Conservation (phyloP, 2,113 vertebrate species). For the Chascanopsetta lugubris region DNA sequence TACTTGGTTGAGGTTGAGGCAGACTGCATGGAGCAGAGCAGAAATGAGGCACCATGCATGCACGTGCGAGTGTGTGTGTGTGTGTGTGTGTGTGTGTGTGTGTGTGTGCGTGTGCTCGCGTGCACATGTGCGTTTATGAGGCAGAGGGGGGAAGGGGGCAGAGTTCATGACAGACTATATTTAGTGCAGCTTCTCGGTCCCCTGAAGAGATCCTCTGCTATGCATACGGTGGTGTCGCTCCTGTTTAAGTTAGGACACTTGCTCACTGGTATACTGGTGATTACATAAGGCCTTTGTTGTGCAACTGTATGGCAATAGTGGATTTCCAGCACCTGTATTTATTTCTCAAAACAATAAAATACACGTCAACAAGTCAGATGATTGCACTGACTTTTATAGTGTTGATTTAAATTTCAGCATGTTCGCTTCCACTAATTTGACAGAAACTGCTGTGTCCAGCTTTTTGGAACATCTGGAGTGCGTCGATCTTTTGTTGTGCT, state of each 20-base stretch:
- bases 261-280: slow-evolving; percentile 33
- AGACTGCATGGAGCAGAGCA: slow-evolving; percentile 6
- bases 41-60: not conserved
- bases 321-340: not conserved
- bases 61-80: slow-evolving; percentile 4
- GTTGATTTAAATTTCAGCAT: too few species aligned
- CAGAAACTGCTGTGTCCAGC: not conserved
- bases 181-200: slow-evolving; percentile 48
- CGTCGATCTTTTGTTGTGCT: not conserved
- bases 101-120: slow-evolving; percentile 1
- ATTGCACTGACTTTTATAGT: not conserved
- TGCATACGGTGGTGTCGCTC: slow-evolving; percentile 26
- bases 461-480: not conserved
- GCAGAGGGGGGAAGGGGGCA: slow-evolving; percentile 31
- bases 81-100: slow-evolving; percentile 30
- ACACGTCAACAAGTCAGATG: not conserved
- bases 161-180: slow-evolving; percentile 56
- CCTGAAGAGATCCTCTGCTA: slow-evolving; percentile 50
- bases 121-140: slow-evolving; percentile 33
- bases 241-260: slow-evolving; percentile 53
- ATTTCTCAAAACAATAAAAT: not conserved
- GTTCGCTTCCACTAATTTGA: too few species aligned
- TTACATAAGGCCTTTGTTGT: slow-evolving; percentile 39
- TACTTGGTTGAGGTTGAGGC: not conserved
- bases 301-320: not conserved